Conservation (phyloP, 2,113 vertebrate species). For the Ophiodon elongatus region DNA sequence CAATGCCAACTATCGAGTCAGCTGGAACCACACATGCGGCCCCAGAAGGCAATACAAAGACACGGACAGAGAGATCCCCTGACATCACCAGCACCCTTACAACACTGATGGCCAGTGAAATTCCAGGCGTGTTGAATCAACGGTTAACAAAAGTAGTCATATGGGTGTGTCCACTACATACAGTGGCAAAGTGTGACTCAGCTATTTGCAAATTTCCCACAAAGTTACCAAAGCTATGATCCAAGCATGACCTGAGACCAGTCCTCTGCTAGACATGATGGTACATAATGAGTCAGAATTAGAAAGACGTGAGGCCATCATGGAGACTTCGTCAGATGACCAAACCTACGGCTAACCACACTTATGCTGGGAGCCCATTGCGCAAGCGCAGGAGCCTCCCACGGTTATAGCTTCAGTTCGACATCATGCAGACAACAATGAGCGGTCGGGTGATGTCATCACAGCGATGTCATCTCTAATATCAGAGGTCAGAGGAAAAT, state of each 20-base stretch:
- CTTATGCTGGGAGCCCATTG: slow-evolving; percentile 9
- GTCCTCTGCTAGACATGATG: neutral
- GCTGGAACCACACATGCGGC: slow-evolving; percentile 1
- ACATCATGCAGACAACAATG: slow-evolving; percentile 18
- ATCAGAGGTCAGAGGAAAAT: slow-evolving; percentile 40
- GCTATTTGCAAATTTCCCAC: slow-evolving; percentile 13
- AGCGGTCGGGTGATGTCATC: slow-evolving; percentile 18
- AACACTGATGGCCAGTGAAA: slow-evolving; percentile 44
- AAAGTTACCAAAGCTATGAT: slow-evolving; percentile 13
- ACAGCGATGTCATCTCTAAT: slow-evolving; percentile 11
- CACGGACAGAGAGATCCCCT: neutral
- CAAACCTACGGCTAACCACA: slow-evolving; percentile 11
- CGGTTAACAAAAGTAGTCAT: slow-evolving; percentile 23
- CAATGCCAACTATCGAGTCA: neutral
- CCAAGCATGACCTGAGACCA: neutral
- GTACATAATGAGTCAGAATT: slow-evolving; percentile 33
- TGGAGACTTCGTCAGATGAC: slow-evolving; percentile 16
- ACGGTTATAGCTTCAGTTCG: slow-evolving; percentile 8
- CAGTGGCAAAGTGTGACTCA: slow-evolving; percentile 49
- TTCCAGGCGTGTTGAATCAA: slow-evolving; percentile 45
- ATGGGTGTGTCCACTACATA: slow-evolving; percentile 29
- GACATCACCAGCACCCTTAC: neutral
- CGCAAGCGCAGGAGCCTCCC: slow-evolving; percentile 18
- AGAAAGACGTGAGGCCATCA: neutral
- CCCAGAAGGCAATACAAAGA: slow-evolving; percentile 8